A percentile compares a stretch with the other conserved stretches of the same genome.
Evolutionary conservation across 2,113 vertebrate species (phyloP).

Genomic region (Oncorhynchus mykiss): DNA sequence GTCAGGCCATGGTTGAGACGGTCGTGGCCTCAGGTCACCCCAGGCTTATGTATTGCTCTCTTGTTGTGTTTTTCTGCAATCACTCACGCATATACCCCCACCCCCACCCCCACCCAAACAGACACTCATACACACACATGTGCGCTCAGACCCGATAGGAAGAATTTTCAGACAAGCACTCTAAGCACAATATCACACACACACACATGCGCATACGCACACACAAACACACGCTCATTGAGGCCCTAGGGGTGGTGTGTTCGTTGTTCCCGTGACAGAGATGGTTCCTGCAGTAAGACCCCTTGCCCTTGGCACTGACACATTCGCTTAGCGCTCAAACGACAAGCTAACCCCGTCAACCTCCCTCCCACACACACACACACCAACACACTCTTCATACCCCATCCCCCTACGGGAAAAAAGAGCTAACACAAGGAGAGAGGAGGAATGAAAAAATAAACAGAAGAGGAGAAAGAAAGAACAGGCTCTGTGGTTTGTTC

Average conservation of each 20-base stretch:
- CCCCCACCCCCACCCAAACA: conserved; percentile 16
- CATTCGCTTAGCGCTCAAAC: conserved; percentile 64
- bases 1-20: conserved; percentile 21
- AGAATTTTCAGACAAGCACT: too few species aligned
- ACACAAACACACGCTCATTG: conserved; percentile 3
- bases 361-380: not conserved
- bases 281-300: conserved; percentile 50
- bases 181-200: not conserved
- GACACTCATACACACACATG: conserved; percentile 14
- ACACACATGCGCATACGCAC: conserved; percentile 14
- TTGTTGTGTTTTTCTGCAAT: conserved; percentile 1
- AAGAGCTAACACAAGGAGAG: not conserved
- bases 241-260: conserved; percentile 46
- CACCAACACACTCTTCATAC: not conserved
- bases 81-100: conserved; percentile 4
- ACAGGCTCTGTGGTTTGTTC: not conserved
- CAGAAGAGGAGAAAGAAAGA: not conserved
- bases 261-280: conserved; percentile 65
- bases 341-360: conserved; percentile 25
- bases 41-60: not conserved
- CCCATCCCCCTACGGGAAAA: conserved; percentile 6
- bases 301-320: conserved; percentile 66
- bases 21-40: conserved; percentile 9
- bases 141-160: too few species aligned
- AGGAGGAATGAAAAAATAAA: not conserved